These are phyloP conservation scores for Sesamia nonagrioides DNA, from an alignment of 1,140 invertebrate genomes.

Conservation along the genomic window DNA sequence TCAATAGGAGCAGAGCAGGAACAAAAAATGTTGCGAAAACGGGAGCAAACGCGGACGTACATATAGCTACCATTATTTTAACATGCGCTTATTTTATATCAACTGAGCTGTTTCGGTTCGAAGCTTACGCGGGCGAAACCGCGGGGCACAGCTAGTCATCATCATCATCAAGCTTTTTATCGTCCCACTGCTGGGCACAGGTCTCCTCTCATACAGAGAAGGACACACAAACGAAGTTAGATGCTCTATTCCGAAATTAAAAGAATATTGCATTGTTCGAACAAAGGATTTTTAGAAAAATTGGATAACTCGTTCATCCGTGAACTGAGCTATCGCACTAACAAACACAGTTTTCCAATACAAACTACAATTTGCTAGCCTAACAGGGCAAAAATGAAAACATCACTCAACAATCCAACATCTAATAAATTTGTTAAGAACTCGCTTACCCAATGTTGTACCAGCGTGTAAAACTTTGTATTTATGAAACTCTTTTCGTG, in stretches of 20 bases:
- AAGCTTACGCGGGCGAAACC: too few relatives aligned
- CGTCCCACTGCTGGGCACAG: too few relatives aligned
- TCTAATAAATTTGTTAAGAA: constrained; percentile 39
- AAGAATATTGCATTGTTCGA: constrained; percentile 2
- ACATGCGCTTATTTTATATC: too few relatives aligned
- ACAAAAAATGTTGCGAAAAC: too few relatives aligned
- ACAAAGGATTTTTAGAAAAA: not conserved
- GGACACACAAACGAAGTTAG: not conserved
- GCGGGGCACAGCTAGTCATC: too few relatives aligned
- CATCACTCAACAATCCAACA: not conserved
- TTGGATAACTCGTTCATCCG: not conserved
- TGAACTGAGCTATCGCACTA: constrained; percentile 13
- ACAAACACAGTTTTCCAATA: constrained; percentile 27
- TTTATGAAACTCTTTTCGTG: constrained; percentile 35
- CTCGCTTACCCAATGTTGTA: constrained; percentile 22
- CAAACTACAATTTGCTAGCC: constrained; percentile 6
- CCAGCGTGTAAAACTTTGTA: constrained; percentile 33
- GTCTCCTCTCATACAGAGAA: not conserved
- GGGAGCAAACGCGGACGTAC: too few relatives aligned
- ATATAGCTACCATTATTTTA: too few relatives aligned
- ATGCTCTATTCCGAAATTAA: not conserved
- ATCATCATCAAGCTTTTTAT: too few relatives aligned
- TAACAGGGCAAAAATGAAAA: constrained; percentile 36
- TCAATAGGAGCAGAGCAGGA: too few relatives aligned
- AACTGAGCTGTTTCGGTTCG: too few relatives aligned